phyloP scores from a whole-genome alignment of 2,797 vertebrate genomes.

The Emys orbicularis region DNA sequence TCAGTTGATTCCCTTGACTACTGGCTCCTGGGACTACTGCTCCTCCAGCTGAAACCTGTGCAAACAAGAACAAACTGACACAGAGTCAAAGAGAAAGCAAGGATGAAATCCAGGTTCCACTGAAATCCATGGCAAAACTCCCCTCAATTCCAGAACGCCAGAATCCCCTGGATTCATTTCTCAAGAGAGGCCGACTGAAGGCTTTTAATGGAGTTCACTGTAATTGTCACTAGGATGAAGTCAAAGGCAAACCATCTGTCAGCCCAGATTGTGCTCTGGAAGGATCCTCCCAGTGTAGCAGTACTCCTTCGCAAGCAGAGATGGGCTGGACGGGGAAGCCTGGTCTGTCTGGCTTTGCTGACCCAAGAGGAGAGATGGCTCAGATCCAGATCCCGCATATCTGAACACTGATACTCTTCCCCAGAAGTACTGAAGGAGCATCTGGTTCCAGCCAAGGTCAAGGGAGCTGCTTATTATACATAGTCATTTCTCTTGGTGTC shows the following conservation, averaged over 20 bases:
- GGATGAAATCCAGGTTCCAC: neutral
- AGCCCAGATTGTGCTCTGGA: neutral
- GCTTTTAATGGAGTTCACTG: constrained; percentile 1
- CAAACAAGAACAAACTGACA: constrained; percentile 8
- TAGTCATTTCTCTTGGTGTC: neutral
- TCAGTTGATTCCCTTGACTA: neutral
- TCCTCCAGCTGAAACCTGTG: neutral
- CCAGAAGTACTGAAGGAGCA: neutral
- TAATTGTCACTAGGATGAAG: neutral
- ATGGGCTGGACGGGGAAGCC: accelerated
- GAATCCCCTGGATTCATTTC: neutral
- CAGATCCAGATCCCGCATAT: neutral
- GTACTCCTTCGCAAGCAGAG: neutral
- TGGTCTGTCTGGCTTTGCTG: neutral
- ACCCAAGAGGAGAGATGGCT: neutral
- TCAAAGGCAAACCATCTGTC: accelerated
- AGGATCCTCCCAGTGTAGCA: neutral
- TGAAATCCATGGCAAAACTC: neutral
- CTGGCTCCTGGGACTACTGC: neutral
- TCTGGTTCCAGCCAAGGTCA: neutral
- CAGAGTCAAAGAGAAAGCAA: neutral
- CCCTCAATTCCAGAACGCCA: neutral
- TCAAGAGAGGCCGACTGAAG: neutral
- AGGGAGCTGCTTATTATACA: neutral
- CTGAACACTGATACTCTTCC: neutral